phyloP scores from a whole-genome alignment of 2,797 vertebrate species.

The Danio albolineatus region DNA sequence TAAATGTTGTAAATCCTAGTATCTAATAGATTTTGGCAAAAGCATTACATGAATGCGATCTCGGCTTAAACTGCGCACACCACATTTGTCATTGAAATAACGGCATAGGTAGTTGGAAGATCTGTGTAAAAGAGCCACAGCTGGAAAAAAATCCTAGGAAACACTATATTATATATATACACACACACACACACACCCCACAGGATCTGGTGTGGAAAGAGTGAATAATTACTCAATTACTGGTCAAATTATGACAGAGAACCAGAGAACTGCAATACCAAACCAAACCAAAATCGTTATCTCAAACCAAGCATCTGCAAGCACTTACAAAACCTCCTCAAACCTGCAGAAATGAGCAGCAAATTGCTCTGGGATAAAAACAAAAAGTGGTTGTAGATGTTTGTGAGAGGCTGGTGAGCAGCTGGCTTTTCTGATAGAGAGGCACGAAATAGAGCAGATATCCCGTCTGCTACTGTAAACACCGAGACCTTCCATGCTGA shows the following conservation, averaged over 20 bases:
- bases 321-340: neutral
- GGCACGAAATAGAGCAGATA: constrained; percentile 31
- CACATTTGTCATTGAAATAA: no score
- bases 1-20: no score
- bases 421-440: constrained; percentile 49
- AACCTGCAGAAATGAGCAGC: neutral
- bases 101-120: no score
- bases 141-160: no score
- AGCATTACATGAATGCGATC: no score
- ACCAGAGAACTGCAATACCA: neutral
- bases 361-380: constrained; percentile 33
- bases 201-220: neutral
- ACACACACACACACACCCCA: no score
- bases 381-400: constrained; percentile 16
- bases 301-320: constrained; percentile 27
- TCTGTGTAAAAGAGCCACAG: no score
- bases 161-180: no score
- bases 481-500: constrained; percentile 33
- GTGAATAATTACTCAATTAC: neutral
- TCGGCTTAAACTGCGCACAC: no score
- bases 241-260: neutral
- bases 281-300: constrained; percentile 5
- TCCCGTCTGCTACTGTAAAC: constrained; percentile 28
- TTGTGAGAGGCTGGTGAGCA: constrained; percentile 13
- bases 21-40: no score